A percentile compares a stretch with the other conserved stretches of the same genome.
Conservation (phyloP, 2,888 invertebrate genomes). For the Clivina fossor region DNA sequence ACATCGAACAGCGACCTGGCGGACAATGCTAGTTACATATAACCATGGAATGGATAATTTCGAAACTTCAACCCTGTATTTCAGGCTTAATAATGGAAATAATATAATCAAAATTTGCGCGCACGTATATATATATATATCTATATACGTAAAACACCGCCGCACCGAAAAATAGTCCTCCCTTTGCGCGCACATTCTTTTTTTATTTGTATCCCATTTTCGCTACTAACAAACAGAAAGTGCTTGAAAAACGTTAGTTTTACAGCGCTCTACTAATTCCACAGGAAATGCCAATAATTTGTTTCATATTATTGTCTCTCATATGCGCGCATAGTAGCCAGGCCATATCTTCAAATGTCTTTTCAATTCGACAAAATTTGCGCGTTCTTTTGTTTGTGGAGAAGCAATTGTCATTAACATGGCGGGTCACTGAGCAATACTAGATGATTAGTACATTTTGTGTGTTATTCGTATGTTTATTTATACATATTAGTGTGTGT, state of each 20-base stretch:
- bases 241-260: slow-evolving; percentile 13
- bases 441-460: no score
- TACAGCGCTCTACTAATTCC: slow-evolving; percentile 25
- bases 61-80: slow-evolving; percentile 57
- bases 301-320: no score
- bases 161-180: slow-evolving; percentile 24
- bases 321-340: no score
- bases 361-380: no score
- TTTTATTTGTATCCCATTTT: slow-evolving; percentile 6
- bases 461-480: slow-evolving; percentile 3
- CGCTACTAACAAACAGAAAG: slow-evolving; percentile 14
- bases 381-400: no score
- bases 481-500: no score
- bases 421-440: no score
- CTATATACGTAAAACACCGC: slow-evolving; percentile 20
- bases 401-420: no score
- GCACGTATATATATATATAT: slow-evolving; percentile 36
- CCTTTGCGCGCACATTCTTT: slow-evolving; percentile 2
- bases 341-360: no score
- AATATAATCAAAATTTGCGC: slow-evolving; percentile 55
- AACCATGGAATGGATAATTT: slow-evolving; percentile 57
- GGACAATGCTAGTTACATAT: slow-evolving; percentile 54
- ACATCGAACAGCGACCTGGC: slow-evolving; percentile 44
- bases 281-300: slow-evolving; percentile 22
- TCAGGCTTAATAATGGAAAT: slow-evolving; percentile 56